phyloP scores from a whole-genome alignment of 2,113 vertebrate genomes.

The Eurystomus gularis region DNA sequence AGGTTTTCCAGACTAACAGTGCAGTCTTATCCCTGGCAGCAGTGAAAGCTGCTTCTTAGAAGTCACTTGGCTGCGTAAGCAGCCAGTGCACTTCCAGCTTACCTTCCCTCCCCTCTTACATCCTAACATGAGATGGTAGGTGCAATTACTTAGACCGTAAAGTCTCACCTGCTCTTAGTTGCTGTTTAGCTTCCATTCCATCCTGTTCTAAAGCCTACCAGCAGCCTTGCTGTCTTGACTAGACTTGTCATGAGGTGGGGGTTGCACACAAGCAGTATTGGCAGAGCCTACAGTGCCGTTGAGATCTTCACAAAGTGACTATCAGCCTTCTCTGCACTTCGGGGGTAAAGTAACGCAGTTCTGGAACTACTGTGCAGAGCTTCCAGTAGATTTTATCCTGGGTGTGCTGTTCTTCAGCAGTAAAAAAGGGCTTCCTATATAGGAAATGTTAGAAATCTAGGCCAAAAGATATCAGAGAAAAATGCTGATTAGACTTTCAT shows the following conservation, averaged over 20 bases:
- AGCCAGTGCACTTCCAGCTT: rapidly evolving
- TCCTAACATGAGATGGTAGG: background rate
- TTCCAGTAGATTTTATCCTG: background rate
- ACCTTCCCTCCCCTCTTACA: background rate
- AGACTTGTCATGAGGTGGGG: background rate
- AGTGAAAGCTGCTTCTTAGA: background rate
- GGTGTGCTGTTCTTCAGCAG: background rate
- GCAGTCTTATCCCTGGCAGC: background rate
- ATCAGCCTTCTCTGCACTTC: background rate
- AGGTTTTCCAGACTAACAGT: background rate
- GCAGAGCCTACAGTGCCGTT: background rate
- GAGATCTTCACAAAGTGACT: background rate
- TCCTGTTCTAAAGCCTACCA: background rate
- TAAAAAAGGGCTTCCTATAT: background rate
- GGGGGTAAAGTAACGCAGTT: background rate
- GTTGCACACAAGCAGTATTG: background rate
- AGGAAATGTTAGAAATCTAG: background rate
- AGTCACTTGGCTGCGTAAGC: background rate
- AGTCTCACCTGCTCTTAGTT: background rate
- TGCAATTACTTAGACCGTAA: background rate
- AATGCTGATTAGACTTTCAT: background rate
- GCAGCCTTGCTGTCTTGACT: background rate
- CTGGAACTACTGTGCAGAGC: background rate
- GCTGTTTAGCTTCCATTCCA: background rate
- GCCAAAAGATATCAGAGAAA: background rate